phyloP scores from a whole-genome alignment of 2,113 vertebrate species.

The Zosterops pallidus region DNA sequence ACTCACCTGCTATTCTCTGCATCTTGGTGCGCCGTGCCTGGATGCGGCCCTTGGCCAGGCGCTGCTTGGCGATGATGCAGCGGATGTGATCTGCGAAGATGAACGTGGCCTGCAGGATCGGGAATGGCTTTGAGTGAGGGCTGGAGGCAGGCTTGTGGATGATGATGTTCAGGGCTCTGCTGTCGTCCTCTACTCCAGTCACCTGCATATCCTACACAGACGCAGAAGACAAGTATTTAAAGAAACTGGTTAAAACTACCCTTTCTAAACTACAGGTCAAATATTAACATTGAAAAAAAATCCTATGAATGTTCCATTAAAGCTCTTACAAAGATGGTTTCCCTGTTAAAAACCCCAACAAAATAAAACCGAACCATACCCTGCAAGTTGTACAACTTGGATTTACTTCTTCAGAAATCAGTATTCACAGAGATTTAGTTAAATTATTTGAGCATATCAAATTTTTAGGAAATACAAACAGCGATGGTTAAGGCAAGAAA shows the following conservation, averaged over 20 bases:
- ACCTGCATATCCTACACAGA: conserved; percentile 94
- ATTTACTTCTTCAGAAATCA: neutral
- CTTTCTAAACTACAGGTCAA: neutral
- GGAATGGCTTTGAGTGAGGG: conserved; percentile 94
- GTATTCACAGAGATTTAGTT: neutral
- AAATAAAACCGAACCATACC: neutral
- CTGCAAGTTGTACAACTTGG: neutral
- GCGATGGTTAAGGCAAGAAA: neutral
- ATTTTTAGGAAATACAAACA: neutral
- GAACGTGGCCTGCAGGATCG: conserved; percentile 97
- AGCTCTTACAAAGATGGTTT: neutral
- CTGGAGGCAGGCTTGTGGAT: conserved; percentile 97
- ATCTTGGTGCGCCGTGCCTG: conserved; percentile 96
- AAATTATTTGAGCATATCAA: neutral
- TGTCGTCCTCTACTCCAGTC: conserved; percentile 95
- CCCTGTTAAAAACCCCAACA: accelerated
- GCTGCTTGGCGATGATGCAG: conserved; percentile 97
- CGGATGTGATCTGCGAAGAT: conserved; percentile 97
- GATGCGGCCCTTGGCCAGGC: conserved; percentile 95
- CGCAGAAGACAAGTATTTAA: neutral
- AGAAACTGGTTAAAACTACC: neutral
- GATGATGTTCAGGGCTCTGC: conserved; percentile 91
- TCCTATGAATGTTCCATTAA: neutral
- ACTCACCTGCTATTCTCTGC: conserved; percentile 93
- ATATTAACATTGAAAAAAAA: neutral